A percentile compares a stretch with the other conserved stretches of the same genome.
These are phyloP conservation scores for Staurois parvus DNA, from an alignment of 2,797 vertebrate species.

Conservation along the genomic window DNA sequence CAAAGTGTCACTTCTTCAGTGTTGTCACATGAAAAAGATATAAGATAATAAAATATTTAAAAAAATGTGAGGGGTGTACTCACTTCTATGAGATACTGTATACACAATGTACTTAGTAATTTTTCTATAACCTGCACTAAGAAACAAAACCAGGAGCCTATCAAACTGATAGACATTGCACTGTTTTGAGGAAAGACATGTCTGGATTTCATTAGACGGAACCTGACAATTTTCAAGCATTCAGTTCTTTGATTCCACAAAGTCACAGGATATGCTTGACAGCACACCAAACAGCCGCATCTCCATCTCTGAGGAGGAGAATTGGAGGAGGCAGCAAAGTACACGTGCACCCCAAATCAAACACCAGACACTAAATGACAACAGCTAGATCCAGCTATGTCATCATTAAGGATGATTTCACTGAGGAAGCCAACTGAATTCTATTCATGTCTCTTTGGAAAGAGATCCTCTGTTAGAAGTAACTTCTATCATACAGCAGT, in stretches of 20 bases:
- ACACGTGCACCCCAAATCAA: conserved; percentile 36
- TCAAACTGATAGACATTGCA: conserved; percentile 16
- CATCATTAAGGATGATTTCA: conserved; percentile 24
- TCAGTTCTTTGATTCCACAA: conserved; percentile 35
- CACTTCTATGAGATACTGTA: too few species aligned
- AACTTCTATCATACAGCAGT: too few species aligned
- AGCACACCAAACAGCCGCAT: conserved; percentile 26
- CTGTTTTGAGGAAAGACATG: conserved; percentile 34
- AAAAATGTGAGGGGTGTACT: too few species aligned
- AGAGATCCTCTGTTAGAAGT: neutral
- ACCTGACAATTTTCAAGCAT: conserved; percentile 25
- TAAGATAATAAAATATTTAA: too few species aligned
- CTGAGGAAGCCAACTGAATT: neutral
- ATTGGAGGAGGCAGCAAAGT: conserved; percentile 16
- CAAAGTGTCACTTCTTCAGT: too few species aligned
- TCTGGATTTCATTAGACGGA: conserved; percentile 14
- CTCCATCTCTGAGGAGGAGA: rapidly evolving
- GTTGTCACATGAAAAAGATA: too few species aligned
- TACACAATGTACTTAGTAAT: too few species aligned
- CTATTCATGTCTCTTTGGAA: conserved; percentile 3
- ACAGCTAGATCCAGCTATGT: neutral
- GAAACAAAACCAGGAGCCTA: neutral
- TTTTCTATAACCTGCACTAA: neutral
- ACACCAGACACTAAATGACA: neutral
- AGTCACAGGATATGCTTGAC: conserved; percentile 45